Conservation (phyloP, 2,797 vertebrate species). For the Avahi laniger region DNA sequence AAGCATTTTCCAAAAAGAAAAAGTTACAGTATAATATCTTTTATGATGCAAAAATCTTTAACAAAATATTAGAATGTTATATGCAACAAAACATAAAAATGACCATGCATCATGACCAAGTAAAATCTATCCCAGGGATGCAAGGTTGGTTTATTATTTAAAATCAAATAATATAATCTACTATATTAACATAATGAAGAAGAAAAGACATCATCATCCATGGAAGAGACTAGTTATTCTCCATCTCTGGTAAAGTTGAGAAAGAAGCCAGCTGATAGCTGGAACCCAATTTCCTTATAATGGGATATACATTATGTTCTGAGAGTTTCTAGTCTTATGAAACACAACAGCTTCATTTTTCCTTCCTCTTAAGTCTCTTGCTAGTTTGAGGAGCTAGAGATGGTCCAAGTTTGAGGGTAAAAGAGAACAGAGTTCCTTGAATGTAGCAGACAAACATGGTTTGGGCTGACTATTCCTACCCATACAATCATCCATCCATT, state of each 20-base stretch:
- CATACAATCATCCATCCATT: background rate
- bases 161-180: background rate
- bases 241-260: background rate
- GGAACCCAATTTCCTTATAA: background rate
- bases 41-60: background rate
- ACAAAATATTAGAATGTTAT: background rate
- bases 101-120: background rate
- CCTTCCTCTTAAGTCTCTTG: background rate
- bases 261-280: background rate
- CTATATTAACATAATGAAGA: background rate
- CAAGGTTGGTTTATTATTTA: background rate
- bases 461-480: background rate
- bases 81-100: background rate
- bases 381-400: background rate
- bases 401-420: background rate
- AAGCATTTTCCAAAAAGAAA: background rate
- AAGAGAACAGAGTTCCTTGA: background rate
- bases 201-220: background rate
- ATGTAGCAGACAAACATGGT: background rate
- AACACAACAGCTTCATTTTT: background rate
- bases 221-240: background rate
- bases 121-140: background rate
- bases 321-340: background rate
- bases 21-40: background rate
- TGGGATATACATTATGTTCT: background rate